A percentile compares a stretch with the other conserved stretches of the same genome.
Evolutionary conservation across 1,140 invertebrate genomes (phyloP).

Genomic region (Oscheius sp.): DNA sequence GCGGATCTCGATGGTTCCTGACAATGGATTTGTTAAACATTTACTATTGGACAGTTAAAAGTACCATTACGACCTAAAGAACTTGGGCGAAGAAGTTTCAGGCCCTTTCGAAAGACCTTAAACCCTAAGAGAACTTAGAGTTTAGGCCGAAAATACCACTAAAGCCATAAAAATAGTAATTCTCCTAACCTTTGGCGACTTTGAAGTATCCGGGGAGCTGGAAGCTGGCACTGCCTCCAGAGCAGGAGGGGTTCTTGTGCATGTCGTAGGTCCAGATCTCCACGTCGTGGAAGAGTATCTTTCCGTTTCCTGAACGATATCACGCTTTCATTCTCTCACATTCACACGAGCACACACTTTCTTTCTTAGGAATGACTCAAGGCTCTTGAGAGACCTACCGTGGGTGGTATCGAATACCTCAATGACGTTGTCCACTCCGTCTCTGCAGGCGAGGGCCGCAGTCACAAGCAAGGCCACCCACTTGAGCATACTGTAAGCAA

Average conservation of each 20-base stretch:
- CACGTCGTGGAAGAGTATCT: conserved; percentile 29
- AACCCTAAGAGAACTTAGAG: too few relatives aligned
- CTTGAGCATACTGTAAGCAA: conserved; percentile 4
- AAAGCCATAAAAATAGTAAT: too few relatives aligned
- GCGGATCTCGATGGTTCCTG: conserved; percentile 22
- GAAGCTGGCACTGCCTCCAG: conserved; percentile 21
- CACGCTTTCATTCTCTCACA: too few relatives aligned
- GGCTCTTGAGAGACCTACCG: background rate
- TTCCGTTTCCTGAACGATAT: conserved; percentile 37
- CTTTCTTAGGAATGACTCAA: background rate
- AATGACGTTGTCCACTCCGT: conserved; percentile 41
- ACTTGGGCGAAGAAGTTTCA: too few relatives aligned
- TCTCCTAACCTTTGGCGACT: conserved; percentile 27
- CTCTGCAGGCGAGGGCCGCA: conserved; percentile 20
- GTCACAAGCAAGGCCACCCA: background rate
- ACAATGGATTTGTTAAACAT: too few relatives aligned
- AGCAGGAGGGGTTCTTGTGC: conserved; percentile 35
- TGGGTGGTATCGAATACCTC: conserved; percentile 30
- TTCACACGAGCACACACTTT: too few relatives aligned
- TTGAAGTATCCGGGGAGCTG: conserved; percentile 39
- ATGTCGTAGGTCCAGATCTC: conserved; percentile 38
- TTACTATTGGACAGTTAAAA: too few relatives aligned
- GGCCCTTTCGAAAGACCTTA: too few relatives aligned
- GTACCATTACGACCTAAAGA: background rate
- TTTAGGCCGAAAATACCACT: too few relatives aligned